These are phyloP conservation scores for Zalophus californianus DNA, from an alignment of 2,797 vertebrate species.

Conservation along the genomic window DNA sequence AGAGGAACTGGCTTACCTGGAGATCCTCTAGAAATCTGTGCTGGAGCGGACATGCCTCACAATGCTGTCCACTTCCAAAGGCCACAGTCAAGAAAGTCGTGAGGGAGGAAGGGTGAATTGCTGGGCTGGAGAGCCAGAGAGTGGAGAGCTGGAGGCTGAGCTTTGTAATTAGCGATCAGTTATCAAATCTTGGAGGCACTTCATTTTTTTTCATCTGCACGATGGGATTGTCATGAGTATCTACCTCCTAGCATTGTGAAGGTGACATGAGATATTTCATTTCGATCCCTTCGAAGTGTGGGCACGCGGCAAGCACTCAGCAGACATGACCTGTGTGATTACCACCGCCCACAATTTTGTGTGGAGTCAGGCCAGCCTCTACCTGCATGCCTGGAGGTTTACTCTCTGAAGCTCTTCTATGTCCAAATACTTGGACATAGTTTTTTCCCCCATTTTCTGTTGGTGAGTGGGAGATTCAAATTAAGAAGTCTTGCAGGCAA, in stretches of 20 bases:
- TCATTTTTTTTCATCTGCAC: background rate
- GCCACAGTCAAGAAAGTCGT: background rate
- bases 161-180: background rate
- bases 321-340: rapidly evolving
- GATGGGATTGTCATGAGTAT: background rate
- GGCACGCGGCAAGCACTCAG: background rate
- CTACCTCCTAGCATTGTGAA: background rate
- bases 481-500: background rate
- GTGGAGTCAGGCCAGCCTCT: background rate
- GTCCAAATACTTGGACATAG: background rate
- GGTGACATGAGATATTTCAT: background rate
- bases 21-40: no score
- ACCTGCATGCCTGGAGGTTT: background rate
- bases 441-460: background rate
- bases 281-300: background rate
- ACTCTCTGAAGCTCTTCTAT: background rate
- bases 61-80: background rate
- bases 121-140: background rate
- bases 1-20: background rate
- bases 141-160: background rate
- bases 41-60: rapidly evolving
- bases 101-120: no score
- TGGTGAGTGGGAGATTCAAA: background rate
- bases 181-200: background rate
- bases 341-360: rapidly evolving